A percentile compares a stretch with the other conserved stretches of the same genome.
Conservation (phyloP, 2,113 vertebrate species). For the Indri indri region DNA sequence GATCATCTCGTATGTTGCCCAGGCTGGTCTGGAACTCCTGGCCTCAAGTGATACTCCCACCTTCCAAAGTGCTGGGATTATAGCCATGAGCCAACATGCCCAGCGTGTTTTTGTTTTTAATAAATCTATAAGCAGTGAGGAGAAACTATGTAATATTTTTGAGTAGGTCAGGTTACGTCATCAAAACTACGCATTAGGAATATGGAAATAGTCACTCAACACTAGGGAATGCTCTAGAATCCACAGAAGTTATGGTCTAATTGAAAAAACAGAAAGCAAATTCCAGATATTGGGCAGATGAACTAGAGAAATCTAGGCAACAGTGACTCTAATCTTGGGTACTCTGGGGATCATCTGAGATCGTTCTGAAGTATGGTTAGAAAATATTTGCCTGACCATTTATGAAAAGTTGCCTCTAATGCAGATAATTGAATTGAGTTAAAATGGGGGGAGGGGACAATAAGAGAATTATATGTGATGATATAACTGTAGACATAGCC, state of each 20-base stretch:
- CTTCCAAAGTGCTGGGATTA: background rate
- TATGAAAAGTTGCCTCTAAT: background rate
- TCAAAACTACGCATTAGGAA: constrained; percentile 12
- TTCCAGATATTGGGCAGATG: background rate
- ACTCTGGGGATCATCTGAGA: background rate
- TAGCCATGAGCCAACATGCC: too few relatives aligned
- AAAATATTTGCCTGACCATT: constrained; percentile 5
- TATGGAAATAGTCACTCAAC: constrained; percentile 21
- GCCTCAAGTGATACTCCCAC: background rate
- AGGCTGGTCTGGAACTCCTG: background rate
- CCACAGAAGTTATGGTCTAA: background rate
- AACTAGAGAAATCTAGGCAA: constrained; percentile 4
- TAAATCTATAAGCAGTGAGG: background rate
- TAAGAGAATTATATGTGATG: background rate
- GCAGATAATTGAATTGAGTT: constrained; percentile 17
- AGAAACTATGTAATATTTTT: constrained; percentile 43
- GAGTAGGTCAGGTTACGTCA: constrained; percentile 8
- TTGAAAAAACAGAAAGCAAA: constrained; percentile 39
- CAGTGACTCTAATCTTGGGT: background rate
- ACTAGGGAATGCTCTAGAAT: background rate
- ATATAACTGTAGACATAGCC: background rate
- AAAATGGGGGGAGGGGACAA: background rate
- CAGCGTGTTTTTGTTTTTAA: constrained; percentile 3
- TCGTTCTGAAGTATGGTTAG: constrained; percentile 11
- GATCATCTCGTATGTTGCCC: background rate